Conservation (phyloP, 1,140 invertebrate genomes). For the Cardiocondyla obscurior region DNA sequence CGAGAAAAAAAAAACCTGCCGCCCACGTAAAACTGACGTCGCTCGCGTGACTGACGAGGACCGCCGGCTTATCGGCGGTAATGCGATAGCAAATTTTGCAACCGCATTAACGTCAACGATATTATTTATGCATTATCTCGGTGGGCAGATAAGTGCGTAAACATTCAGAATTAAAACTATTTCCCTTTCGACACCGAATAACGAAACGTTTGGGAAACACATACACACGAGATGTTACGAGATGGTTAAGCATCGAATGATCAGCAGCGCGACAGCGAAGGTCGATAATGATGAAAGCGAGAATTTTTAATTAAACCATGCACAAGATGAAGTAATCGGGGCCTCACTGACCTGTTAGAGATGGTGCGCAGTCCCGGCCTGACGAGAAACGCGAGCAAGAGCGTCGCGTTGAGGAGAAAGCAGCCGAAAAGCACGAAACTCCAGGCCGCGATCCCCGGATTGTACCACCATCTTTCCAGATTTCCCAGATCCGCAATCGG, state of each 20-base stretch:
- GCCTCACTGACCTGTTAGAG: slow-evolving; percentile 85
- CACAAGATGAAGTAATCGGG: not conserved
- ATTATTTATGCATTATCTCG: slow-evolving; percentile 1
- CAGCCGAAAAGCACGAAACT: slow-evolving; percentile 79
- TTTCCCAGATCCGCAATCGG: slow-evolving; percentile 76
- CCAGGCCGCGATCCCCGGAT: slow-evolving; percentile 76
- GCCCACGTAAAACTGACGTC: not conserved
- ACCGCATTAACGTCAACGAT: slow-evolving; percentile 3
- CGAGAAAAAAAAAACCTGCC: not conserved
- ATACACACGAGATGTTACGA: not conserved
- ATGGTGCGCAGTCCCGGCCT: slow-evolving; percentile 85
- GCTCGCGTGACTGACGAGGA: not conserved
- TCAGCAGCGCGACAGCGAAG: not conserved
- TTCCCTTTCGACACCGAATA: not conserved
- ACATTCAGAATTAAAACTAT: not conserved
- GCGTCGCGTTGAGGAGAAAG: slow-evolving; percentile 79
- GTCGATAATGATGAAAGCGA: not conserved
- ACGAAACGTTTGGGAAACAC: not conserved
- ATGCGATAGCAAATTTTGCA: slow-evolving; percentile 1
- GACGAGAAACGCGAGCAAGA: slow-evolving; percentile 86
- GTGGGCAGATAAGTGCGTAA: not conserved
- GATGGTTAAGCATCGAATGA: not conserved
- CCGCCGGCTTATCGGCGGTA: slow-evolving; percentile 6
- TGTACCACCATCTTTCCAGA: slow-evolving; percentile 80
- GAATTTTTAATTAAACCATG: not conserved